Conservation (phyloP, 2,113 vertebrate species). For the Meriones unguiculatus region DNA sequence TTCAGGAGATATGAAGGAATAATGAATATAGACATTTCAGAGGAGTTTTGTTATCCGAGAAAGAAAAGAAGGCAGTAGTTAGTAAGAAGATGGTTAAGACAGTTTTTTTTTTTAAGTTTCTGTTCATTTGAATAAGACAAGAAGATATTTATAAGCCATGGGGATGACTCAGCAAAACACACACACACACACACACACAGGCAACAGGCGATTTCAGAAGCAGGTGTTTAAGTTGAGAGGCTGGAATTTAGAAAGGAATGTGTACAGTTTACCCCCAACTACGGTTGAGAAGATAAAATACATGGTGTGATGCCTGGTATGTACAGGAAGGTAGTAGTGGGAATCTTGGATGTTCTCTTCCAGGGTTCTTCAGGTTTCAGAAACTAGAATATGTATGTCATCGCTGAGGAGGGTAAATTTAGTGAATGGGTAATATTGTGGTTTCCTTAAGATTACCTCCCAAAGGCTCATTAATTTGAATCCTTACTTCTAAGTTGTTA, state of each 20-base stretch:
- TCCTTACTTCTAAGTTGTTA: background rate
- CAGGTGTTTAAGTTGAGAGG: constrained; percentile 16
- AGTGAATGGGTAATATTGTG: background rate
- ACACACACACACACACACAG: background rate
- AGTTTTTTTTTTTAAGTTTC: background rate
- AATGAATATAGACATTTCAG: constrained; percentile 7
- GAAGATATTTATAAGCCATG: constrained; percentile 20
- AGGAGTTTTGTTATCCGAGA: background rate
- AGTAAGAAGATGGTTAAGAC: background rate
- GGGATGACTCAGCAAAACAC: constrained; percentile 19
- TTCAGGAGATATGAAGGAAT: constrained; percentile 10
- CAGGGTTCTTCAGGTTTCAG: constrained; percentile 12
- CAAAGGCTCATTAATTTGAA: background rate
- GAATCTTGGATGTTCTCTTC: constrained; percentile 37
- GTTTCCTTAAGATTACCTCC: background rate
- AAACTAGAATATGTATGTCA: background rate
- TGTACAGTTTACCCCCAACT: background rate
- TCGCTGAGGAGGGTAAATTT: background rate
- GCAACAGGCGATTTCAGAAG: background rate
- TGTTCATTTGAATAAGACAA: constrained; percentile 26
- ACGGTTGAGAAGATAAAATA: background rate
- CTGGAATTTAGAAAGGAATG: background rate
- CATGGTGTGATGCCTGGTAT: background rate
- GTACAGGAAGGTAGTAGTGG: background rate
- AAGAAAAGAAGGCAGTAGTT: constrained; percentile 10